These are phyloP conservation scores for Mycalesis mineus DNA, from an alignment of 2,888 invertebrate genomes.

Conservation along the genomic window DNA sequence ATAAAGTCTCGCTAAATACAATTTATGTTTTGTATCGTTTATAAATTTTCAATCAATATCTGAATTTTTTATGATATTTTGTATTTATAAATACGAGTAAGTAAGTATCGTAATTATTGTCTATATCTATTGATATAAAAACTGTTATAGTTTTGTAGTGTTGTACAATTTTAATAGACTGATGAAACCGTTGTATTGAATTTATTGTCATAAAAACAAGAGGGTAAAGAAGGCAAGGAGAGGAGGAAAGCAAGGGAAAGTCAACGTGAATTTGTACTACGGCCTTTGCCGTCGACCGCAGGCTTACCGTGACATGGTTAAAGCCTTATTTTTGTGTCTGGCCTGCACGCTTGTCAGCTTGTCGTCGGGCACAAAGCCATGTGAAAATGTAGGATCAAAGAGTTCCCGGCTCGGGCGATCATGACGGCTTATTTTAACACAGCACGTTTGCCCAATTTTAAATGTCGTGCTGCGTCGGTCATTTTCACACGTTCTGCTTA, in stretches of 20 bases:
- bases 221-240: conserved; percentile 22
- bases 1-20: no score
- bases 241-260: conserved; percentile 52
- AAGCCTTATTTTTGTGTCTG: conserved; percentile 78
- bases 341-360: conserved; percentile 73
- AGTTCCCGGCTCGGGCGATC: conserved; percentile 48
- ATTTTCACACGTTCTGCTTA: conserved; percentile 3
- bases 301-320: conserved; percentile 76
- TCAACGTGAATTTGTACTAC: conserved; percentile 72
- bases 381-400: conserved; percentile 76
- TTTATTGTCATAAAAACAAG: conserved; percentile 16
- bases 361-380: conserved; percentile 73
- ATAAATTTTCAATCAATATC: no score
- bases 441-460: conserved; percentile 8
- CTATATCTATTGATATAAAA: no score
- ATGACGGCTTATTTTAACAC: conserved; percentile 15
- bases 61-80: no score
- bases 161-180: no score
- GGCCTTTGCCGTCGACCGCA: conserved; percentile 76
- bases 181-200: no score
- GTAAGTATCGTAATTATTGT: no score
- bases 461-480: neutral
- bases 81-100: no score
- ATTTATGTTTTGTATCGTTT: no score
- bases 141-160: no score